A percentile compares a stretch with the other conserved stretches of the same genome.
Evolutionary conservation across 1,140 invertebrate genomes (phyloP).

Genomic region (Argopecten irradians): DNA sequence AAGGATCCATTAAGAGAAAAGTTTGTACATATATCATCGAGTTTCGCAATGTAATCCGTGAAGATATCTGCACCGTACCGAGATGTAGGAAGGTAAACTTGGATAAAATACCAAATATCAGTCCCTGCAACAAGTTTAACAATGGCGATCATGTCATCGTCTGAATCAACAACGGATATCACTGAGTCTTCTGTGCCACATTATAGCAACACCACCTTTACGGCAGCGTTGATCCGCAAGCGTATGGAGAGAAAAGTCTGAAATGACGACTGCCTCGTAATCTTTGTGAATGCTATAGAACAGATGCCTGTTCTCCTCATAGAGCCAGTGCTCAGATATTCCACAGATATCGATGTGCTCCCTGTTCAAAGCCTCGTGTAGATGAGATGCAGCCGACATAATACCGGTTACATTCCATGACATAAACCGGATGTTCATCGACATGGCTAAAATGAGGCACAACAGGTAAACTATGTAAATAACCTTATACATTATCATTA

Average conservation of each 20-base stretch:
- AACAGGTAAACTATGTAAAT: neutral
- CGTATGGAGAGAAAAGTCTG: neutral
- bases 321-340: neutral
- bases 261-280: neutral
- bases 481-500: neutral
- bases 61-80: neutral
- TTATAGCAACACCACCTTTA: neutral
- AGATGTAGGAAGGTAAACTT: neutral
- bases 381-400: neutral
- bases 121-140: neutral
- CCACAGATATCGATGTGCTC: neutral
- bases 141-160: neutral
- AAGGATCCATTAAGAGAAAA: neutral
- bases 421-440: neutral
- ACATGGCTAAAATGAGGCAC: neutral
- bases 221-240: neutral
- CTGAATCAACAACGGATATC: neutral
- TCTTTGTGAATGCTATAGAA: neutral
- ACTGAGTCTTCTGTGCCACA: neutral
- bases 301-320: neutral
- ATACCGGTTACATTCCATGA: neutral
- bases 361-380: neutral
- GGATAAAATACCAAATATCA: neutral
- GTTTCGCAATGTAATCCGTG: neutral
- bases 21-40: neutral